phyloP scores from a whole-genome alignment of 2,888 invertebrate species.

The Hylaea fasciaria region DNA sequence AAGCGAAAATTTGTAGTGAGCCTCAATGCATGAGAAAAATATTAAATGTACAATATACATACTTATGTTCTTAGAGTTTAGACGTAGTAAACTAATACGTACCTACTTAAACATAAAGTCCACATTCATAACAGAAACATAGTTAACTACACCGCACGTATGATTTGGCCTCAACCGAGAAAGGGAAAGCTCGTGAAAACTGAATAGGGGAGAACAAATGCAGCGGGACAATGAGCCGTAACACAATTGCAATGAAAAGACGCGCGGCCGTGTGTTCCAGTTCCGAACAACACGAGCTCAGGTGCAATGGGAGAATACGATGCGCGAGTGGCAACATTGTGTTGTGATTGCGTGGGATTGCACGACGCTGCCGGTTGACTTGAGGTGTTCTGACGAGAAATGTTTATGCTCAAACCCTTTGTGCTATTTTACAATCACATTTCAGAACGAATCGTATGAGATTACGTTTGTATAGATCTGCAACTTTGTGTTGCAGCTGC shows the following conservation, averaged over 20 bases:
- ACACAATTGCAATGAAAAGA: conserved; percentile 82
- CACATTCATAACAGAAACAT: conserved; percentile 19
- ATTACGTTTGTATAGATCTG: not conserved
- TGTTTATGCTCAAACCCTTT: not conserved
- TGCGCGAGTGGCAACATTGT: conserved; percentile 63
- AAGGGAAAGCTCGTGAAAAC: conserved; percentile 66
- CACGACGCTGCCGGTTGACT: conserved; percentile 47
- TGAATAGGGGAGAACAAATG: conserved; percentile 70
- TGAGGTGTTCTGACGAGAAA: conserved; percentile 5
- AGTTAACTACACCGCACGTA: conserved; percentile 3
- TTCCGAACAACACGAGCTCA: conserved; percentile 74
- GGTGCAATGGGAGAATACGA: conserved; percentile 69
- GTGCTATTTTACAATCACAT: not conserved
- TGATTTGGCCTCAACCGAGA: conserved; percentile 55
- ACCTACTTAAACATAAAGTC: not conserved
- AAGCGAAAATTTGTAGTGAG: conserved; percentile 16
- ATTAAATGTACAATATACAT: too few relatives aligned
- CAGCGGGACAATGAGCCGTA: conserved; percentile 75
- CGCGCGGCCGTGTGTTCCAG: conserved; percentile 73
- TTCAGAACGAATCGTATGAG: not conserved
- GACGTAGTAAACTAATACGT: not conserved
- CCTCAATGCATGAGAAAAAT: too few relatives aligned
- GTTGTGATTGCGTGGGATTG: conserved; percentile 52
- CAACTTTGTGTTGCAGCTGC: not conserved
- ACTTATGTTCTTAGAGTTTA: too few relatives aligned